Base-by-base conservation (phyloP, 1,140 invertebrate genomes). In the Aphelenchoides avenae region DNA sequence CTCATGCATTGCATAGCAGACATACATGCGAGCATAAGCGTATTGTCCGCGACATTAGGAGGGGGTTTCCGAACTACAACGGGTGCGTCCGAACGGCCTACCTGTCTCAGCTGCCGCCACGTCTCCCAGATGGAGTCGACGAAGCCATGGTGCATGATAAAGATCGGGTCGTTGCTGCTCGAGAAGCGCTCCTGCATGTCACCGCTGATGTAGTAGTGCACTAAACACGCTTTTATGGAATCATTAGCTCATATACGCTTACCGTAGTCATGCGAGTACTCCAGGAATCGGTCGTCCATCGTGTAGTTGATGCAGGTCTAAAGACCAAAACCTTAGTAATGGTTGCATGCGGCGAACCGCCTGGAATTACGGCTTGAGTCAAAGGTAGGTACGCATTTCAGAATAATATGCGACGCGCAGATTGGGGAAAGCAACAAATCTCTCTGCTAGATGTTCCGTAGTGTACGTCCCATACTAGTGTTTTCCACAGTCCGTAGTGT, bases 51-150 rank as follows among this genome's bases (percentile, higher is more conserved):
- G n/a, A n/a, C n/a, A n/a, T n/a, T n/a, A n/a, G n/a, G n/a, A 30
- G 55, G 26, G 27, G 62, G 3, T 58, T 59, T 30, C 50, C 41
- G 6, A 61, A 33, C 56, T 57, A 68, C 18, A 41, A 24, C 36
- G 67, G 58, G 52, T 18, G 51, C 47, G 49, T 64, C 47, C 39
- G 59, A 61, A 24, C 63, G 18, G 41, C 54, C 24, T 53, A 52
- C 57, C 50, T 64, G 59, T 50, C 73, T 66, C 26, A 40, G 53
- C 48, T 75, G 65, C 36, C 76, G 30, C 75, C 78, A 77, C 47
- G 61, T 42, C 36, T 77, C 77, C 75, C 75, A 78, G 34, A 77
- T 44, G 22, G 33, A 69, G 57, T 80, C 80, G n/a, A 80, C 66
- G 62, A 77, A 79, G n/a, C 66, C 60, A 47, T 74, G 72, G 42